Evolutionary conservation across 37 sponge, comb jelly and placozoan species (phyloP).

Genomic region (Bolinopsis microptera): DNA sequence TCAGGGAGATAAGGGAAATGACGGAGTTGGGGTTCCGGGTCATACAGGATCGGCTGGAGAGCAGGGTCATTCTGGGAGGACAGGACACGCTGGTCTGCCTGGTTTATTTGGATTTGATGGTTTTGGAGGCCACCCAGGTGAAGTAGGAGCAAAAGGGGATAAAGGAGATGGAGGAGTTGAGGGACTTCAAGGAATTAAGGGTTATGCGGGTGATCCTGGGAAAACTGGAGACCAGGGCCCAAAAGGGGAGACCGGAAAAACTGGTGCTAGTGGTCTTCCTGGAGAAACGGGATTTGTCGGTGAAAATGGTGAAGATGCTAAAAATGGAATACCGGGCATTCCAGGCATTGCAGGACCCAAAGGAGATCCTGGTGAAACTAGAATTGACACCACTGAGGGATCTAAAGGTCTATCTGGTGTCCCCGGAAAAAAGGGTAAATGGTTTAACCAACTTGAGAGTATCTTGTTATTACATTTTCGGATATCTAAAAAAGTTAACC

Average conservation of each 20-base stretch:
- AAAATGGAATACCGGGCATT: background rate
- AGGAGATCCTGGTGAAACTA: background rate
- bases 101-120: background rate
- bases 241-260: background rate
- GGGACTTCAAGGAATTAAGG: background rate
- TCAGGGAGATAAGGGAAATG: background rate
- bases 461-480: no score
- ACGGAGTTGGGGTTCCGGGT: slow-evolving; percentile 17
- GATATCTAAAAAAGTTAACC: no score
- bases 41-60: background rate
- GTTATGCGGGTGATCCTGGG: background rate
- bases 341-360: background rate
- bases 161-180: background rate
- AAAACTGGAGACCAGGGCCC: background rate
- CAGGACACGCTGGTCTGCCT: background rate
- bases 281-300: slow-evolving; percentile 1
- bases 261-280: background rate
- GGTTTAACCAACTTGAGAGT: no score
- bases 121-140: background rate
- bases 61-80: background rate
- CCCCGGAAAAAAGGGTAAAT: no score
- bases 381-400: background rate
- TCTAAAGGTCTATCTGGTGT: background rate
- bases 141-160: background rate
- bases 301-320: slow-evolving; percentile 8